Evolutionary conservation across 2,113 vertebrate species (phyloP), one percentile per base, ranked within the genome.

Genomic region (Ophiodon elongatus): DNA sequence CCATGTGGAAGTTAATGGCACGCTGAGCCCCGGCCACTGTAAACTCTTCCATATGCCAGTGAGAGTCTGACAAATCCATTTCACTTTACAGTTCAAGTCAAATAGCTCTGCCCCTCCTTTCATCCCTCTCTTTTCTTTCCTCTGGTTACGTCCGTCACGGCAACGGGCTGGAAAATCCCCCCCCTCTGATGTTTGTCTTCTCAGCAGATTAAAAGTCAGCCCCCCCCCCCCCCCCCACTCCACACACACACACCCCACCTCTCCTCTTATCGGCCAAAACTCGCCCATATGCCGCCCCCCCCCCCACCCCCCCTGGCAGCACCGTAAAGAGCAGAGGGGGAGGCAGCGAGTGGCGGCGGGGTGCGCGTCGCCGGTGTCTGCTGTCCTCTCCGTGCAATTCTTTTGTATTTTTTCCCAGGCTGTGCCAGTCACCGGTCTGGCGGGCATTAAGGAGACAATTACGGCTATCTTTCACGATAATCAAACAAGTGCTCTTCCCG

Each of bases 391-490:
- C 89, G 62, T 88, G 79, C 90, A 81, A 59, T 91, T 95, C 91
- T 50, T 86, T 92, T 43, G 13, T 43, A 11, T 14, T 43, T 14
- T 43, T 13, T 54, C 21, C 85, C 87, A 85, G 89, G 73, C 91
- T 76, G 90, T 91, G 94, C 94, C 94, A 95, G 90, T 94, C 94
- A 94, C 73, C 54, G 70, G 80, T 92, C 83, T 70, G 82, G 67
- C 73, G 72, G 84, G 84, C 89, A 93, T 95, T 93, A 93, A 92
- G 92, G 92, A 92, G 93, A 95, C 94, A 95, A 95, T 96, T 95
- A 94, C 83, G 63, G 79, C 86, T 93, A 95, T 95, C 96, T 95
- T 92, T 94, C 92, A 91, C 31, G 91, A 95, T 95, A 96, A 96
- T 96, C 95, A 94, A 93, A 93, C 94, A 90, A 94, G 93, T 89